Base-by-base conservation (phyloP, 1,140 invertebrate genomes). In the Glossosoma conforme region DNA sequence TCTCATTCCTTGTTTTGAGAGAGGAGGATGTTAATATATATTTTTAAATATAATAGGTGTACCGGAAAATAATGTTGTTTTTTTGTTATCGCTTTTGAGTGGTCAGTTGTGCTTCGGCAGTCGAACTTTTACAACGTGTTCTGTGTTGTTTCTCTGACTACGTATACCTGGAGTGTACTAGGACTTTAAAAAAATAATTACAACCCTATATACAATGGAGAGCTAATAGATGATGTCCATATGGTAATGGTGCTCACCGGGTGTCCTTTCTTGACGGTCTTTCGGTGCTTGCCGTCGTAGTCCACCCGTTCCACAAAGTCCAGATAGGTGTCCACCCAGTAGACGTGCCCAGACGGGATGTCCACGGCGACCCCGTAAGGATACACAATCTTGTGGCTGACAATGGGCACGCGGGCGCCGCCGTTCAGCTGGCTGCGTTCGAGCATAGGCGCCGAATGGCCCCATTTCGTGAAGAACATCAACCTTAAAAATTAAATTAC, bases 381-480 rank as follows among this genome's bases (percentile, higher is more conserved):
- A 71, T 87, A 87, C 53, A 88, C 84, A 52, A 88, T 84, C 64
- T 83, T 82, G 3, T 72, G 62, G 24, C 68, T 65, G 4, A 84
- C 80, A 22, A 86, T 60, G 4, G 67, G 55, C 10, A 65, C 73
- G 38, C 79, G 67, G 45, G 74, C 72, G 8, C 59, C 70, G 30
- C 86, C 86, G 58, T 83, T 80, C 52, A 88, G 70, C 43, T 64
- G 54, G 2, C 81, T 76, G 42, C 83, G 70, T 57, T 82, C 79
- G 54, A 92, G 63, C 60, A 74, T 76, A 3, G 86, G 77, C 14
- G 76, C 65, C 9, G 74, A 70, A 43, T 74, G 69, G 38, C 83
- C 84, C 82, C 84, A 87, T 62, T 84, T 82, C n/a, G 84, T 83
- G 65, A 85, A 88, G 68, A 88, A 89, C 74, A 89, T 81, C 51